These are phyloP conservation scores for Sphyrna mokarran DNA, from an alignment of 2,113 vertebrate species.

Conservation along the genomic window DNA sequence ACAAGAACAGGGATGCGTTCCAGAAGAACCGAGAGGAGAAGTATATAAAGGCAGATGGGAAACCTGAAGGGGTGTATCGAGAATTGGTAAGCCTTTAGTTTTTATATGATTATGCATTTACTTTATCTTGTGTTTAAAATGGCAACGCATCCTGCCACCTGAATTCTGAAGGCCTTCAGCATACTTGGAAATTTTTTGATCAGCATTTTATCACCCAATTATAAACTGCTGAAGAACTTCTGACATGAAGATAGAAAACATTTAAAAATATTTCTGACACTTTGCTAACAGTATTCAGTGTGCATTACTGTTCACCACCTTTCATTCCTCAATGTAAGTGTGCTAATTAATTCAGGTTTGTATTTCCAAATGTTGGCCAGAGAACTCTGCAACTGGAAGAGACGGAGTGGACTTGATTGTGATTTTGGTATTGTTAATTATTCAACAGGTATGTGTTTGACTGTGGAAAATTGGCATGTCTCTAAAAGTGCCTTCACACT, in stretches of 20 bases:
- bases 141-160: background rate
- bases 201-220: background rate
- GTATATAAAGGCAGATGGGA: constrained; percentile 65
- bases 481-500: background rate
- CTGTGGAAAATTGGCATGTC: background rate
- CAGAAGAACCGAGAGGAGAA: constrained; percentile 69
- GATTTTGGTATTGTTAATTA: background rate
- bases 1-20: constrained; percentile 69
- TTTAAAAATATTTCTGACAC: background rate
- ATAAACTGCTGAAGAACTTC: background rate
- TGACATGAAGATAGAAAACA: background rate
- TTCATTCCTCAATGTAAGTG: too few relatives aligned
- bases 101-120: background rate
- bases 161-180: background rate
- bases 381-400: background rate
- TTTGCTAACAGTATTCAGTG: background rate
- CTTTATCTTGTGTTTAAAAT: background rate
- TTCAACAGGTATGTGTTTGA: background rate
- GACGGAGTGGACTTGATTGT: background rate
- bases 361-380: background rate
- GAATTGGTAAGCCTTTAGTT: constrained; percentile 72
- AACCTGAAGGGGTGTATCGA: constrained; percentile 82
- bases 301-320: background rate
- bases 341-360: background rate
- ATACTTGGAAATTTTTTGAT: background rate